Evolutionary conservation across 2,113 vertebrate genomes (phyloP).

Genomic region (Gallinago paraguaiae): DNA sequence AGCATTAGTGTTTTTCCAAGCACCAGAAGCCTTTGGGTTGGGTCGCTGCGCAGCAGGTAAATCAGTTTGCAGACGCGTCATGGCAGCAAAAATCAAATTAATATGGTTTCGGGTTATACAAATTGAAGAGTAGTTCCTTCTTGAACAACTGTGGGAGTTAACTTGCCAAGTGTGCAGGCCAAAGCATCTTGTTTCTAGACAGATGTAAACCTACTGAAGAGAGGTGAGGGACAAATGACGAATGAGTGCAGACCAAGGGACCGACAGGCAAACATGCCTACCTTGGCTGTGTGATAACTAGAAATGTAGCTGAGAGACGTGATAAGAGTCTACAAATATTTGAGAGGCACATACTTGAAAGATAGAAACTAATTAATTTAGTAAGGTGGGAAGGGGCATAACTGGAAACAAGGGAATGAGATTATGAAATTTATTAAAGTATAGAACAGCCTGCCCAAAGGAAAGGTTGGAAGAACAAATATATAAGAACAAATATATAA

Average conservation of each 20-base stretch:
- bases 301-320: not conserved
- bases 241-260: not conserved
- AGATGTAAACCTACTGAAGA: not conserved
- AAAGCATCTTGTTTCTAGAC: not conserved
- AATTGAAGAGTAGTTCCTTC: not conserved
- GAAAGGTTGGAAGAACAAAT: slow-evolving; percentile 13
- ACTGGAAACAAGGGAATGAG: slow-evolving; percentile 17
- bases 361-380: not conserved
- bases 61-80: not conserved
- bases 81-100: not conserved
- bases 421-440: not conserved
- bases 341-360: not conserved
- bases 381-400: not conserved
- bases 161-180: not conserved
- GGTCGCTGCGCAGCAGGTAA: not conserved
- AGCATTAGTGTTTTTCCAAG: not conserved
- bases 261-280: not conserved
- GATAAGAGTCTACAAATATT: slow-evolving; percentile 13
- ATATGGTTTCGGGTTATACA: not conserved
- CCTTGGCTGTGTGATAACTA: not conserved
- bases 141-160: not conserved
- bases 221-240: not conserved
- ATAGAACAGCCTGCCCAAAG: not conserved
- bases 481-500: not conserved
- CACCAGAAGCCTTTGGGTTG: not conserved